phyloP scores from a whole-genome alignment of 2,888 invertebrate species.

The Galeopsomyia nigrocyanea region DNA sequence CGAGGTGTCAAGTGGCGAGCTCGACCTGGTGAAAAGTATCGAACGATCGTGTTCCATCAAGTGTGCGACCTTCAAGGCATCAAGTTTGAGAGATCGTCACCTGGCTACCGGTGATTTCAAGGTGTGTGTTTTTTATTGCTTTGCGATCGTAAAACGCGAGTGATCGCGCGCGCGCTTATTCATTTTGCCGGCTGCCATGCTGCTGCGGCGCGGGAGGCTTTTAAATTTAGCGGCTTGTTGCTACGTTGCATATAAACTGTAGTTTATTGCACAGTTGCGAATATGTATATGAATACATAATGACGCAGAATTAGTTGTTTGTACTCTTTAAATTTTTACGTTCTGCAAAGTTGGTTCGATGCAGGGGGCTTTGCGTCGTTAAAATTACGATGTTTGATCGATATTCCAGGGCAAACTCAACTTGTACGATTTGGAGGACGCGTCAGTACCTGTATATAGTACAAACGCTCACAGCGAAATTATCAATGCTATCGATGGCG shows the following conservation, averaged over 20 bases:
- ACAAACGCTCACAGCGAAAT: slow-evolving; percentile 86
- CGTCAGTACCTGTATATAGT: slow-evolving; percentile 81
- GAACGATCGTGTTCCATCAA: slow-evolving; percentile 89
- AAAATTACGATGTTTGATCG: slow-evolving; percentile 10
- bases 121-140: slow-evolving; percentile 51
- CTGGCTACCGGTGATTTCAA: slow-evolving; percentile 92
- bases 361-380: slow-evolving; percentile 2
- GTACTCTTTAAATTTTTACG: background rate
- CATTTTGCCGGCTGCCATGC: too few species aligned
- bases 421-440: slow-evolving; percentile 77
- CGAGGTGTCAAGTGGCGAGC: slow-evolving; percentile 81
- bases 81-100: slow-evolving; percentile 82
- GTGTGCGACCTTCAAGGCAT: slow-evolving; percentile 94
- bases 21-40: slow-evolving; percentile 79
- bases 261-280: too few species aligned
- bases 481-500: slow-evolving; percentile 92
- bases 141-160: background rate
- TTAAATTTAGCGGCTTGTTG: too few species aligned
- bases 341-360: background rate
- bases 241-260: too few species aligned
- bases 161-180: too few species aligned
- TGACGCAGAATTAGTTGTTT: too few species aligned
- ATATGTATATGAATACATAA: too few species aligned
- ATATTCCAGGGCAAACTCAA: slow-evolving; percentile 73
- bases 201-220: too few species aligned